These are phyloP conservation scores for Oenanthe oenanthe DNA, from an alignment of 2,113 vertebrate species.

Conservation along the genomic window DNA sequence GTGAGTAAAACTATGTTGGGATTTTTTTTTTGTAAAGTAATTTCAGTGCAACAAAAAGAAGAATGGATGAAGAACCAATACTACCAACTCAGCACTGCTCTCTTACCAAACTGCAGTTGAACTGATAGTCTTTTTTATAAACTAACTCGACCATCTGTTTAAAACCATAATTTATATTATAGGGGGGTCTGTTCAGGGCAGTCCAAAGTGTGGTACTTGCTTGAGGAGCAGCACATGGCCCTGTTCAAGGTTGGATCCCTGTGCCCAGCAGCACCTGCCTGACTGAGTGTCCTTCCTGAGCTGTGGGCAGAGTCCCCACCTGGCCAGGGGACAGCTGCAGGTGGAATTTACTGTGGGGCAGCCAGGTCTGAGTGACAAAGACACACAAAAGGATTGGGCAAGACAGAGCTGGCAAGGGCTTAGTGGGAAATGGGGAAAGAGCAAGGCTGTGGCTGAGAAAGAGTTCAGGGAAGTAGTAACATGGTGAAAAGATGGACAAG, in stretches of 20 bases:
- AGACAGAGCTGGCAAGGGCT: neutral
- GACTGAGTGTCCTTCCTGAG: neutral
- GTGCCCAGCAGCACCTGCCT: neutral
- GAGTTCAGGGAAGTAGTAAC: neutral
- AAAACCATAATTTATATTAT: neutral
- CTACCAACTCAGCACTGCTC: neutral
- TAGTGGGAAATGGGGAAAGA: neutral
- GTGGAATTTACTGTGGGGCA: neutral
- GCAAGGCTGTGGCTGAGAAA: neutral
- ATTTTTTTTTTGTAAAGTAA: neutral
- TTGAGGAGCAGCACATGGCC: accelerated
- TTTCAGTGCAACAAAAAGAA: neutral
- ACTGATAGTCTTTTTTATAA: neutral
- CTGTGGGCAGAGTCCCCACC: neutral
- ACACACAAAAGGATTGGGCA: neutral
- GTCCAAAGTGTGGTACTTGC: neutral
- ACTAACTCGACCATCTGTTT: neutral
- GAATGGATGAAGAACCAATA: neutral
- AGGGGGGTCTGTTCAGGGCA: neutral
- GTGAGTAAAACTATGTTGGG: neutral
- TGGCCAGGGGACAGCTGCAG: neutral
- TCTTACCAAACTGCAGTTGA: neutral
- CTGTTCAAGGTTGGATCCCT: accelerated
- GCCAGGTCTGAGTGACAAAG: neutral
- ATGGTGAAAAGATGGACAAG: neutral